phyloP scores from a whole-genome alignment of 2,797 vertebrate species.

The Vespertilio murinus region DNA sequence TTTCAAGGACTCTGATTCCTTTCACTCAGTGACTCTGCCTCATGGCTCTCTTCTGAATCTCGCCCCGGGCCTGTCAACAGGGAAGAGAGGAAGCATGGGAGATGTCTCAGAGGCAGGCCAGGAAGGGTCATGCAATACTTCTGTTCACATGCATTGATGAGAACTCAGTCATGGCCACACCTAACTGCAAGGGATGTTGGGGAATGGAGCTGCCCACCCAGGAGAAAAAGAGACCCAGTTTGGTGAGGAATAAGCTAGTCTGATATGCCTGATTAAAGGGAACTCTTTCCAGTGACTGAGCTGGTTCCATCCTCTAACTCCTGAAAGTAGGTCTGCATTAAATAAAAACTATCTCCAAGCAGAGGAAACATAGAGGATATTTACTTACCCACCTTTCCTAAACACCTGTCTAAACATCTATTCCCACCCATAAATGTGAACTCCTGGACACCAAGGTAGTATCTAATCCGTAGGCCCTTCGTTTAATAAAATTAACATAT shows the following conservation, averaged over 20 bases:
- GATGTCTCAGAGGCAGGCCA: neutral
- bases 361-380: neutral
- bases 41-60: neutral
- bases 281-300: neutral
- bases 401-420: neutral
- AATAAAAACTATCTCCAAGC: neutral
- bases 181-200: neutral
- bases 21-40: neutral
- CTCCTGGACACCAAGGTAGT: neutral
- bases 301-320: neutral
- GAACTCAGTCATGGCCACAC: neutral
- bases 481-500: neutral
- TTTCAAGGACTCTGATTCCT: neutral
- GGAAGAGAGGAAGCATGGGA: neutral
- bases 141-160: neutral
- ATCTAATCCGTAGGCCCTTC: neutral
- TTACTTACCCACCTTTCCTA: neutral
- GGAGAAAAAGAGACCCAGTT: neutral
- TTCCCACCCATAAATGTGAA: neutral
- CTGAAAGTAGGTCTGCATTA: neutral
- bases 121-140: neutral
- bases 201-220: neutral
- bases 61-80: neutral
- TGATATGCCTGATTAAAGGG: neutral
- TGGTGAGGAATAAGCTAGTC: neutral